phyloP scores from a whole-genome alignment of 1,140 invertebrate genomes.

The Dufourea novaeangliae region DNA sequence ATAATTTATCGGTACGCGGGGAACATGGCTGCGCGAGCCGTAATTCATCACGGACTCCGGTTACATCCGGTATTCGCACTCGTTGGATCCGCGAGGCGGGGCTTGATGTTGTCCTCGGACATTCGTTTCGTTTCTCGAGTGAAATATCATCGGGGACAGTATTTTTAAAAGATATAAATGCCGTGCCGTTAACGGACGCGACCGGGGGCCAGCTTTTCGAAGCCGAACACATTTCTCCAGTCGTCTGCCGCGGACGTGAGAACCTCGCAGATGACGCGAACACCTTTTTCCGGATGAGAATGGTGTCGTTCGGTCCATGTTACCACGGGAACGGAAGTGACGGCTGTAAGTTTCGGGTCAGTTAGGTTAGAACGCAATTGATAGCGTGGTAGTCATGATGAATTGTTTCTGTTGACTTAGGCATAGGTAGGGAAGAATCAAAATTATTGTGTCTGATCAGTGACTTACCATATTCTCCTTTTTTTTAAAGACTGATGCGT shows the following conservation, averaged over 20 bases:
- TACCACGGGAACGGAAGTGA: background rate
- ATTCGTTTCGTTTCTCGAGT: slow-evolving; percentile 1
- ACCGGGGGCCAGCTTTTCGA: background rate
- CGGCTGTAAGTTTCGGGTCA: background rate
- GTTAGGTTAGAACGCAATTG: background rate
- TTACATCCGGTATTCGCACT: background rate
- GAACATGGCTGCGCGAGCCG: background rate
- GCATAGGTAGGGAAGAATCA: background rate
- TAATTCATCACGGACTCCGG: slow-evolving; percentile 5
- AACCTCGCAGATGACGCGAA: slow-evolving; percentile 1
- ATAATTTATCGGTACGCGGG: slow-evolving; percentile 9
- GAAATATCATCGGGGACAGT: slow-evolving; percentile 7
- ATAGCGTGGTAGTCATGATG: background rate
- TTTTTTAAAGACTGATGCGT: background rate
- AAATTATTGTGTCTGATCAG: background rate
- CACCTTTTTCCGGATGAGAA: background rate
- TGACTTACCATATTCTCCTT: background rate
- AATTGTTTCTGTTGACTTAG: background rate
- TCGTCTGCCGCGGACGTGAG: background rate
- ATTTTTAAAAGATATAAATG: slow-evolving; percentile 22
- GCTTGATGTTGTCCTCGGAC: slow-evolving; percentile 9
- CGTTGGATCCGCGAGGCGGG: background rate
- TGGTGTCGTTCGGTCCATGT: background rate
- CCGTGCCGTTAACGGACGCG: background rate
- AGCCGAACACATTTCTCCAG: background rate